A percentile compares a stretch with the other conserved stretches of the same genome.
phyloP scores from a whole-genome alignment of 2,797 vertebrate genomes.

The Microctenopoma lineatum region DNA sequence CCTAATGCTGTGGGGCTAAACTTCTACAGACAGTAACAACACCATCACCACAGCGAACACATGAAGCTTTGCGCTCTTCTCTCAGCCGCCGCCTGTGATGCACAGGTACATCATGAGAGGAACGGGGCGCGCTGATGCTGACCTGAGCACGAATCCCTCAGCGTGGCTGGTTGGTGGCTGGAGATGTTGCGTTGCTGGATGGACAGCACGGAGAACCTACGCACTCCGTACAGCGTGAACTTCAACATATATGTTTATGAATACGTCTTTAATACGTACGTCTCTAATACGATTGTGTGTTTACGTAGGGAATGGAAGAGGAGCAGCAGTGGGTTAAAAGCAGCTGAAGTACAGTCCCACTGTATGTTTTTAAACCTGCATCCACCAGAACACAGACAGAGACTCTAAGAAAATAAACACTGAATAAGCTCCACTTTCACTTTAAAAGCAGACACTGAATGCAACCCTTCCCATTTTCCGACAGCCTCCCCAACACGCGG shows the following conservation, averaged over 20 bases:
- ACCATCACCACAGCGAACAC: background rate
- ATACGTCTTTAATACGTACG: background rate
- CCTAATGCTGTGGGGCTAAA: background rate
- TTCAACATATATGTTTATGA: background rate
- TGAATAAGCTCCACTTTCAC: background rate
- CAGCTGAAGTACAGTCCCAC: background rate
- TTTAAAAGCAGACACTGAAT: background rate
- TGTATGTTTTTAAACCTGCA: background rate
- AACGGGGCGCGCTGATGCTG: background rate
- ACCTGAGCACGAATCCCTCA: background rate
- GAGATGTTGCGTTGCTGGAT: background rate
- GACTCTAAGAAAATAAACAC: background rate
- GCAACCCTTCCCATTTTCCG: background rate
- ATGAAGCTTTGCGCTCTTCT: background rate
- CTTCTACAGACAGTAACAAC: background rate
- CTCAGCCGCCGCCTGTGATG: background rate
- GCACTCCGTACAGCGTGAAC: background rate
- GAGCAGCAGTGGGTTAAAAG: background rate
- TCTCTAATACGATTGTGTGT: background rate
- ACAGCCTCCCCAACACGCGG: background rate
- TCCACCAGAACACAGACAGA: background rate
- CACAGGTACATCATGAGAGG: background rate
- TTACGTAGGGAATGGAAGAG: background rate
- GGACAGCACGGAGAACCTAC: background rate
- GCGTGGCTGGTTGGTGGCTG: conserved; percentile 1